Percentiles rank a stretch among this genome's conserved stretches.
Conservation (phyloP, 2,888 invertebrate genomes). For the Caenorhabditis becei region DNA sequence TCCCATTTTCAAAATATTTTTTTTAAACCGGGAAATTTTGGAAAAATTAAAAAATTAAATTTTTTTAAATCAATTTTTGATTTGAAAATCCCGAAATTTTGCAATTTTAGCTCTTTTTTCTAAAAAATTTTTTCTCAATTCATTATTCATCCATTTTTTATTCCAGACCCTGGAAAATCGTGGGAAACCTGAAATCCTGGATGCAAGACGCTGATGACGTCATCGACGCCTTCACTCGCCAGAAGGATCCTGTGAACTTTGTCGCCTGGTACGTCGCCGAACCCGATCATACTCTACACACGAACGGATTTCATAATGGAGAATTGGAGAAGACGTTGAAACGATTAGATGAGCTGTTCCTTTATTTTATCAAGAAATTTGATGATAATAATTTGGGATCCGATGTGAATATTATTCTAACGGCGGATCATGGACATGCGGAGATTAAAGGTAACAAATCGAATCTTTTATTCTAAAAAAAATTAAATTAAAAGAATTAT, state of each 20-base stretch:
- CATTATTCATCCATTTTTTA: too few species aligned
- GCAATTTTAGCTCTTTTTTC: neutral
- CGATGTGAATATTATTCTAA: slow-evolving; percentile 82
- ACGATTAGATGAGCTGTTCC: slow-evolving; percentile 81
- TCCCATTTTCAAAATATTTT: slow-evolving; percentile 1
- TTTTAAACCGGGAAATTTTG: slow-evolving; percentile 61
- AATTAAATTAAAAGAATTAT: too few species aligned
- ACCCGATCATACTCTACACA: slow-evolving; percentile 82
- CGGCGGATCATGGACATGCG: slow-evolving; percentile 83
- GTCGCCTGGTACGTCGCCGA: slow-evolving; percentile 82
- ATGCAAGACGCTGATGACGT: slow-evolving; percentile 78
- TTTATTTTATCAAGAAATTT: slow-evolving; percentile 80
- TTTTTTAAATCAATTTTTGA: neutral
- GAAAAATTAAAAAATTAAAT: too few species aligned
- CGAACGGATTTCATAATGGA: slow-evolving; percentile 81
- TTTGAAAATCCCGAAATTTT: neutral
- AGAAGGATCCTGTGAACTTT: slow-evolving; percentile 81
- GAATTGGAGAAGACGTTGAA: slow-evolving; percentile 74
- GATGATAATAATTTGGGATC: slow-evolving; percentile 73
- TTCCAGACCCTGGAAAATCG: slow-evolving; percentile 63
- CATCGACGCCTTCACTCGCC: slow-evolving; percentile 68
- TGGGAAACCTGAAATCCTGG: slow-evolving; percentile 74
- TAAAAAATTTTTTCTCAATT: neutral
- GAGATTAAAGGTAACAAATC: slow-evolving; percentile 59
- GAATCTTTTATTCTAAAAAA: neutral